Percentiles rank a stretch among this genome's conserved stretches.
These are phyloP conservation scores for Anas bahamensis DNA, from an alignment of 2,797 vertebrate genomes.

Conservation along the genomic window DNA sequence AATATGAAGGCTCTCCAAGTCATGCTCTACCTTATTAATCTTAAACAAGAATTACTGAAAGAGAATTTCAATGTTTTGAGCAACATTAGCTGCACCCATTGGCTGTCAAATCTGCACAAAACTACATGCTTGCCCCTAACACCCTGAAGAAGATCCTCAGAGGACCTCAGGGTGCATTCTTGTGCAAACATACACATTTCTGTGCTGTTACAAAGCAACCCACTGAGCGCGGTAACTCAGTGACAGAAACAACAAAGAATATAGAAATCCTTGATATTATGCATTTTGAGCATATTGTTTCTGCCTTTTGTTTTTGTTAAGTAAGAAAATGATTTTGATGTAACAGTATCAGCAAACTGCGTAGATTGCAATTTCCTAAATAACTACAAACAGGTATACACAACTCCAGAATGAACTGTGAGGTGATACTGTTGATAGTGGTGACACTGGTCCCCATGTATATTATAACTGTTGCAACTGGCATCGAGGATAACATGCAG, in stretches of 20 bases:
- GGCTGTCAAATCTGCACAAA: background rate
- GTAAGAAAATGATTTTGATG: background rate
- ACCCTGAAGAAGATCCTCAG: background rate
- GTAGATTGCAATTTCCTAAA: background rate
- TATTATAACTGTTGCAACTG: background rate
- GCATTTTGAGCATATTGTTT: background rate
- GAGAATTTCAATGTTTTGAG: background rate
- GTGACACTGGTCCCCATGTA: background rate
- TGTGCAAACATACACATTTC: rapidly evolving
- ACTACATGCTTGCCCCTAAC: background rate
- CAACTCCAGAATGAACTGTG: background rate
- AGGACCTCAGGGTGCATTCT: background rate
- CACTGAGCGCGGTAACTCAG: background rate
- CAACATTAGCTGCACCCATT: background rate
- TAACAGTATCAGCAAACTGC: background rate
- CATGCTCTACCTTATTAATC: background rate
- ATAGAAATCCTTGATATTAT: background rate
- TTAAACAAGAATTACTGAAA: background rate
- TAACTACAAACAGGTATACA: background rate
- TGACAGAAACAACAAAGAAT: background rate
- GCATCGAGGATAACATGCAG: rapidly evolving
- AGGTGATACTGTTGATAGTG: background rate
- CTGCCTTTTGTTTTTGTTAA: background rate
- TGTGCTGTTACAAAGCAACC: background rate
- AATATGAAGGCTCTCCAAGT: background rate